A percentile compares a stretch with the other conserved stretches of the same genome.
phyloP scores from a whole-genome alignment of 2,888 invertebrate genomes.

The Athalia cordata region DNA sequence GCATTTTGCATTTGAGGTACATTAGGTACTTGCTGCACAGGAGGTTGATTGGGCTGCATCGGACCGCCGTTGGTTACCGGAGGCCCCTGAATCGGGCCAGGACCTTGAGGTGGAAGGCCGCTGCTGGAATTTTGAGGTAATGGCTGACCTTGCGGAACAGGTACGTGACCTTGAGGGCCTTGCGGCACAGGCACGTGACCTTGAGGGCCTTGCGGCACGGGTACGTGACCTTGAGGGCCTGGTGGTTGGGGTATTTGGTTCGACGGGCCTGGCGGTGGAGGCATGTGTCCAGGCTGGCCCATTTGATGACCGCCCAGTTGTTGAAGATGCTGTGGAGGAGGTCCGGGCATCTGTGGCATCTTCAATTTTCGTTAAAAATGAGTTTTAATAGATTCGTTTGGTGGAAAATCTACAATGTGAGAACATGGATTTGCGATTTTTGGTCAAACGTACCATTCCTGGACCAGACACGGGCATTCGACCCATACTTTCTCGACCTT shows the following conservation, averaged over 20 bases:
- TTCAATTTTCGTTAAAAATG: neutral
- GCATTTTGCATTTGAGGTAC: slow-evolving; percentile 46
- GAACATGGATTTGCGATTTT: neutral
- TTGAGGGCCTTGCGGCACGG: slow-evolving; percentile 54
- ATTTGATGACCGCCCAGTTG: slow-evolving; percentile 53
- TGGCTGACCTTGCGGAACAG: slow-evolving; percentile 53
- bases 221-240: slow-evolving; percentile 52
- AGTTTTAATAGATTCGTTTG: neutral
- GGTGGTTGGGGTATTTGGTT: slow-evolving; percentile 23
- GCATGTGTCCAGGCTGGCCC: slow-evolving; percentile 47
- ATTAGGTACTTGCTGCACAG: slow-evolving; percentile 46
- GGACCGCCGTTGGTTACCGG: slow-evolving; percentile 46
- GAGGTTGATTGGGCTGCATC: slow-evolving; percentile 49
- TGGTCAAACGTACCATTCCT: slow-evolving; percentile 61
- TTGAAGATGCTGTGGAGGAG: slow-evolving; percentile 54
- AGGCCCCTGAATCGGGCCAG: slow-evolving; percentile 53
- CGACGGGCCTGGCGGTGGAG: neutral
- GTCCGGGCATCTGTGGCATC: slow-evolving; percentile 45
- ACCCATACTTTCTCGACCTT: slow-evolving; percentile 62
- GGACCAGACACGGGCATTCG: slow-evolving; percentile 64
- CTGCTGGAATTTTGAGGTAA: slow-evolving; percentile 53
- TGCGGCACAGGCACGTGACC: slow-evolving; percentile 54
- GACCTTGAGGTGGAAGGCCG: slow-evolving; percentile 52
- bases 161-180: slow-evolving; percentile 52
- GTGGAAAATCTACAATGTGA: neutral